phyloP scores from a whole-genome alignment of 2,113 vertebrate genomes.

The Seriola aureovittata region DNA sequence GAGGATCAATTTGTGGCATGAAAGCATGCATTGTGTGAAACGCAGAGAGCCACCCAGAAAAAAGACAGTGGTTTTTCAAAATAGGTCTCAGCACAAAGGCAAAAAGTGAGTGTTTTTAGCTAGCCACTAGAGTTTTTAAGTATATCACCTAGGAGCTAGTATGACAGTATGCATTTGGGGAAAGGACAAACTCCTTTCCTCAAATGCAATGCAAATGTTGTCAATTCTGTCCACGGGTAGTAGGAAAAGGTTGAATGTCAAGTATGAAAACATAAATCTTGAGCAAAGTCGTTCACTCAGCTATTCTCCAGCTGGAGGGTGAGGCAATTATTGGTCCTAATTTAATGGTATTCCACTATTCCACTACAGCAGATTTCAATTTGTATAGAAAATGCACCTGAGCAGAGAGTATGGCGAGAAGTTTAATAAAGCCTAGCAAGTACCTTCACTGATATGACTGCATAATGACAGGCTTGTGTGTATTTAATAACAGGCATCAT shows the following conservation, averaged over 20 bases:
- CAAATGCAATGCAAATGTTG: background rate
- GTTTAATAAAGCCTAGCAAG: conserved; percentile 45
- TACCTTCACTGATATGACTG: conserved; percentile 28
- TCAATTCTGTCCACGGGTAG: background rate
- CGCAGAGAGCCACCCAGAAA: background rate
- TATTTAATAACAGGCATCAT: conserved; percentile 47
- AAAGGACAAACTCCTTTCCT: background rate
- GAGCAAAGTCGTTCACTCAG: background rate
- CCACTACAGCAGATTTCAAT: conserved; percentile 27
- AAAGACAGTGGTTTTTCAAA: background rate
- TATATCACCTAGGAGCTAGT: background rate
- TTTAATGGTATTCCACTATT: conserved; percentile 35
- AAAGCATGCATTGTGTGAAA: background rate
- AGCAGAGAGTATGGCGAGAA: conserved; percentile 13
- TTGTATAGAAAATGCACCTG: conserved; percentile 49
- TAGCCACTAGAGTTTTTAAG: background rate
- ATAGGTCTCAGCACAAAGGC: background rate
- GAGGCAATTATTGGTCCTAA: conserved; percentile 16
- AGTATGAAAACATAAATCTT: background rate
- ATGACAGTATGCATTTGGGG: background rate
- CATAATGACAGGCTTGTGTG: conserved; percentile 33
- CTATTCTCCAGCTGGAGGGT: background rate
- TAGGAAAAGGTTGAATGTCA: background rate
- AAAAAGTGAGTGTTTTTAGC: background rate
- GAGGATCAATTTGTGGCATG: background rate